Base-by-base conservation (phyloP, 2,113 vertebrate species). In the Herpetotheres cachinnans region DNA sequence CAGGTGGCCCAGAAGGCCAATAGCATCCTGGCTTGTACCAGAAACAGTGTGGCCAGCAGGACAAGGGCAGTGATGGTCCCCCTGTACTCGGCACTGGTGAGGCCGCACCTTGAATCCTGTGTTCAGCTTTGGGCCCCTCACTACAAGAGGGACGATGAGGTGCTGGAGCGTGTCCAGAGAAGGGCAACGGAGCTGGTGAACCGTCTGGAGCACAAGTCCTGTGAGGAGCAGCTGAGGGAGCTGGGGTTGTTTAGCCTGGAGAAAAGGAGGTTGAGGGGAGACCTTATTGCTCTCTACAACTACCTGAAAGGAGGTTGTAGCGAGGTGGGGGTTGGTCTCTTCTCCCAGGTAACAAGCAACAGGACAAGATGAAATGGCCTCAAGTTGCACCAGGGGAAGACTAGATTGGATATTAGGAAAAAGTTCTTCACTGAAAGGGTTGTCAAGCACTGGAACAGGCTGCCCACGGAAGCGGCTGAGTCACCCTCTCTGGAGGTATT, bases 291-390 rank as follows among this genome's bases (percentile, higher is more conserved):
- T 40, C 32, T 54, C 21, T 42, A 0, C 3, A 34, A 0, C 15
- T 21, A n/a, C 26, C 38, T 77, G 70, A 59, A 18, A 59, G 34
- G 38, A 55, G 44, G 29, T 0, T 10, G 49, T 2, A n/a, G 36
- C 12, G 5, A 32, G 22, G 30, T 12, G 25, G 16, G 36, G 3
- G 2, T 20, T 0, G 0, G 25, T 1, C 17, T 77, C 69, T 59
- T 54, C 63, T 77, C 1, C 22, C 8, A 44, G 2, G 70, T 18
- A 34, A 18, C 9, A 66, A 38, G 7, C 7, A 22, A 49, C 3
- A 47, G 11, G 8, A 49, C 5, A 17, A 62, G 27, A 78, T 8
- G 34, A 66, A 72, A 4, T 10, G 21, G n/a, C 21, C 15, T 59
- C 3, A 66, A 40, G 21, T 42, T 61, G 38, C 9, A 7, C 8